phyloP scores from a whole-genome alignment of 2,797 vertebrate genomes.

The Pogonophryne albipinna region DNA sequence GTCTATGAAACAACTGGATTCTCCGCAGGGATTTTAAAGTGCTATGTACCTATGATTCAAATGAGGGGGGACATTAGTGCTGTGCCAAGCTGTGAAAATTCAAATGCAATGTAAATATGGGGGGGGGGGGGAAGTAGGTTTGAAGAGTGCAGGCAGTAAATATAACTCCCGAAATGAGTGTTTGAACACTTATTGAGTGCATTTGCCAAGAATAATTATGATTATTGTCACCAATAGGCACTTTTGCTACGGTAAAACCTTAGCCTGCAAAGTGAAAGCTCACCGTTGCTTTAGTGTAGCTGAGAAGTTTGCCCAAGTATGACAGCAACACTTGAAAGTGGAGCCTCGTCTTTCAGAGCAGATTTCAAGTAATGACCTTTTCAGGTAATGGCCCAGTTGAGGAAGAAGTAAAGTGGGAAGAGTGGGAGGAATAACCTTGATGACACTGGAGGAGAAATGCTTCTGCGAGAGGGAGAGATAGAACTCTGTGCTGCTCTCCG shows the following conservation, averaged over 20 bases:
- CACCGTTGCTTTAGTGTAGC: constrained; percentile 12
- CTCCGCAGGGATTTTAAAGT: constrained; percentile 48
- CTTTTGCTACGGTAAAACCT: neutral
- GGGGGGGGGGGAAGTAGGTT: constrained; percentile 37
- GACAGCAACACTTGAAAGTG: constrained; percentile 63
- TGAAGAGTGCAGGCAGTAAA: constrained; percentile 32
- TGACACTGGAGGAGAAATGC: constrained; percentile 24
- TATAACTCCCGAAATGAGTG: constrained; percentile 26
- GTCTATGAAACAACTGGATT: constrained; percentile 44
- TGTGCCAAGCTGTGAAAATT: constrained; percentile 30
- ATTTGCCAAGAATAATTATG: constrained; percentile 10
- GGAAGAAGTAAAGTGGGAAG: constrained; percentile 33
- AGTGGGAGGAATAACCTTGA: constrained; percentile 50
- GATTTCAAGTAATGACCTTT: constrained; percentile 68
- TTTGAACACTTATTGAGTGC: constrained; percentile 30
- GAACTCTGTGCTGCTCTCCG: constrained; percentile 24
- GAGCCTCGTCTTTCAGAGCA: constrained; percentile 61
- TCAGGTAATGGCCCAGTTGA: constrained; percentile 68
- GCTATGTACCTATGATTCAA: constrained; percentile 41
- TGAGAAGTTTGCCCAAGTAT: constrained; percentile 36
- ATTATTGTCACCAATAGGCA: constrained; percentile 15
- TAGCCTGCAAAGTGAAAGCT: neutral
- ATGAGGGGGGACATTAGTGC: constrained; percentile 22
- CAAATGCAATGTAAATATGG: constrained; percentile 47
- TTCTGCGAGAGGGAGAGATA: constrained; percentile 21